Conservation (phyloP, 2,888 invertebrate species). For the Apamea crenata region DNA sequence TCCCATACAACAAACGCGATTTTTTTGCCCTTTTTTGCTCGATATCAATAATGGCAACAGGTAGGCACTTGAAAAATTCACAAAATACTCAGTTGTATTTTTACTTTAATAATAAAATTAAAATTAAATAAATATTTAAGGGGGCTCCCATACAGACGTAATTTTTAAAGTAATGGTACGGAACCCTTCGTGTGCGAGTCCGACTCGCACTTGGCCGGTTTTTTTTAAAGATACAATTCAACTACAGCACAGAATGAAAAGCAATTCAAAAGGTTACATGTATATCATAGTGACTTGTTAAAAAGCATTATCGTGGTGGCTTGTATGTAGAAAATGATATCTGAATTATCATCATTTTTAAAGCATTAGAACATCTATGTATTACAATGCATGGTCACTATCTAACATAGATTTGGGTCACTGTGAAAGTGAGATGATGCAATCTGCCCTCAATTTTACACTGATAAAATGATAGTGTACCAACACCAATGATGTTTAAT, state of each 20-base stretch:
- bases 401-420: slow-evolving; percentile 21
- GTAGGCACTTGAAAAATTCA: no score
- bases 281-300: neutral
- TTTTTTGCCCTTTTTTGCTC: no score
- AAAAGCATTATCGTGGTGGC: neutral
- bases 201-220: no score
- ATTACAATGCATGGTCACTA: slow-evolving; percentile 11
- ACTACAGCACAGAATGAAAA: neutral
- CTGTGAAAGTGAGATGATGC: slow-evolving; percentile 41
- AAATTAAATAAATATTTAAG: no score
- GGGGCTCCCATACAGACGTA: no score
- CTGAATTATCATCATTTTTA: slow-evolving; percentile 7
- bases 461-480: slow-evolving; percentile 38
- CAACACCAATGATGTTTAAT: neutral
- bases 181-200: no score
- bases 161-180: no score
- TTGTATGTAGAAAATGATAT: slow-evolving; percentile 10
- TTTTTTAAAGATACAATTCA: no score
- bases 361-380: neutral
- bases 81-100: no score
- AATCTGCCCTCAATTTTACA: slow-evolving; percentile 48
- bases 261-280: neutral
- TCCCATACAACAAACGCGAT: no score
- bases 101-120: no score
- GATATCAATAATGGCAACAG: no score